Conservation (phyloP, 2,888 invertebrate genomes). For the Entomobrya proxima region DNA sequence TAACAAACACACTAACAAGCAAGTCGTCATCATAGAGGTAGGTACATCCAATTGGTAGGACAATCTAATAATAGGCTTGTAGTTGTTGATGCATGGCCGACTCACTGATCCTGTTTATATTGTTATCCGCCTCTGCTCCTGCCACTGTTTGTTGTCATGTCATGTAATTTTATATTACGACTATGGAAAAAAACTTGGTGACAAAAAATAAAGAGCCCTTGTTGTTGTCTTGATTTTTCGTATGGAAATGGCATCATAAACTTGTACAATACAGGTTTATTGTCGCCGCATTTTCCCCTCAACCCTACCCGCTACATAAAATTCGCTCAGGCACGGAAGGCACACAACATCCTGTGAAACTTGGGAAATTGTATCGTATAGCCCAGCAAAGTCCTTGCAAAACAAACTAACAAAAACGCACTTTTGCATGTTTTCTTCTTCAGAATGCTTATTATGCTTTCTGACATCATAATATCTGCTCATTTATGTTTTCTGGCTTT, state of each 20-base stretch:
- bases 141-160: constrained; percentile 30
- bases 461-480: background rate
- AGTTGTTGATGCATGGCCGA: background rate
- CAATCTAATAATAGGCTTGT: no score
- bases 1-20: background rate
- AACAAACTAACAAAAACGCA: background rate
- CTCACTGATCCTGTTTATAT: background rate
- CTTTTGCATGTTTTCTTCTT: constrained; percentile 13
- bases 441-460: background rate
- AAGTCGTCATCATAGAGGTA: background rate
- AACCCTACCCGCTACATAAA: background rate
- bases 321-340: constrained; percentile 13
- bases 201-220: background rate
- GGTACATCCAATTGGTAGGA: no score
- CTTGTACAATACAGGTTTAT: constrained; percentile 41
- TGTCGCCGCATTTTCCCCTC: constrained; percentile 9
- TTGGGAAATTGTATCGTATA: background rate
- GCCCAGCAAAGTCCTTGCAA: background rate
- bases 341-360: constrained; percentile 8
- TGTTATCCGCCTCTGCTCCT: background rate
- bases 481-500: background rate
- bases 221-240: background rate
- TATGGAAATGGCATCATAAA: constrained; percentile 47
- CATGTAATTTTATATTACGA: constrained; percentile 36
- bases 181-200: background rate